Evolutionary conservation across 2,888 invertebrate genomes (phyloP).

Genomic region (Cotesia congregata): DNA sequence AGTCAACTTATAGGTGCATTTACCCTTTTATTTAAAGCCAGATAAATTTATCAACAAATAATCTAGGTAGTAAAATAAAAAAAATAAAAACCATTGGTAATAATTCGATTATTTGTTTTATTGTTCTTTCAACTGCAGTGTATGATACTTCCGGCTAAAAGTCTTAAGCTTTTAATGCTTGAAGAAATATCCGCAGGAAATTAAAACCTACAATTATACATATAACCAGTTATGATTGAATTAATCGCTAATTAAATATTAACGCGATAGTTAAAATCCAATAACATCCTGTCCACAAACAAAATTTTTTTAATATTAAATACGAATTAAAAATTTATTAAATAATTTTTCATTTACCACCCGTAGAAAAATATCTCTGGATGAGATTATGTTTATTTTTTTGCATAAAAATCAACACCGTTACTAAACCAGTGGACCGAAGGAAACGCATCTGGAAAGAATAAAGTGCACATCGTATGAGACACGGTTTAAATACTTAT

Average conservation of each 20-base stretch:
- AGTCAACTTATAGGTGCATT: too few relatives aligned
- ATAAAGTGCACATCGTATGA: constrained; percentile 54
- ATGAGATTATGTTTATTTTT: background rate
- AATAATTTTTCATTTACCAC: background rate
- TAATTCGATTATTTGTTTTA: background rate
- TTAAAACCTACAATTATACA: constrained; percentile 31
- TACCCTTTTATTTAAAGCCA: background rate
- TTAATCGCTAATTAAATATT: constrained; percentile 37
- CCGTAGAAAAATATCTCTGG: background rate
- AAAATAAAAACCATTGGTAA: background rate
- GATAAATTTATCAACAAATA: background rate
- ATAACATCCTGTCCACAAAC: background rate
- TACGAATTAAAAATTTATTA: background rate
- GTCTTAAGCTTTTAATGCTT: constrained; percentile 32
- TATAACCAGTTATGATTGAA: constrained; percentile 5
- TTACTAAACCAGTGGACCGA: constrained; percentile 64
- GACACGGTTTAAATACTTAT: constrained; percentile 48
- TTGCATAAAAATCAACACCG: constrained; percentile 33
- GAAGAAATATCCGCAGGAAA: constrained; percentile 43
- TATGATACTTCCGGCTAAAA: constrained; percentile 35
- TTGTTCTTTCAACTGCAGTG: constrained; percentile 26
- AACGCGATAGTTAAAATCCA: constrained; percentile 13
- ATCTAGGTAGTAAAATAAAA: background rate
- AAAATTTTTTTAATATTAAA: background rate
- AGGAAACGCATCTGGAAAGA: constrained; percentile 58